phyloP scores from a whole-genome alignment of 1,140 invertebrate genomes.

The Panagrolaimus sp. region DNA sequence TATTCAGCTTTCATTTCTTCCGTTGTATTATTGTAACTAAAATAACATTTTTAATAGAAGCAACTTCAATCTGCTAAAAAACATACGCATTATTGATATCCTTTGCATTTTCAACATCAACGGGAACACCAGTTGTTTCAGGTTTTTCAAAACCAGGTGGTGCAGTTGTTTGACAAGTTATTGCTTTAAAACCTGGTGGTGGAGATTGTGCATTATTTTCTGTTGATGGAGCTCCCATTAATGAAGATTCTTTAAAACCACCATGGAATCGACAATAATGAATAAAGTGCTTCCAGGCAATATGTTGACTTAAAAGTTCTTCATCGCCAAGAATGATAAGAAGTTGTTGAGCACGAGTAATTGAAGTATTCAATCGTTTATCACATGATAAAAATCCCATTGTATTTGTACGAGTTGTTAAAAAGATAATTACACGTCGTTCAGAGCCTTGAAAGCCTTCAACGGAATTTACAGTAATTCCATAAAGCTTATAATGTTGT shows the following conservation, averaged over 20 bases:
- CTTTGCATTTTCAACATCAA: background rate
- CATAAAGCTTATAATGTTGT: background rate
- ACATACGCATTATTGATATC: background rate
- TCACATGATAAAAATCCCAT: constrained; percentile 8
- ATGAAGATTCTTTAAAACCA: background rate
- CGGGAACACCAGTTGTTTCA: background rate
- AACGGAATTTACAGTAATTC: background rate
- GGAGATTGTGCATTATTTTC: background rate
- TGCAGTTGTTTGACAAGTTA: background rate
- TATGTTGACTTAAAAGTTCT: background rate
- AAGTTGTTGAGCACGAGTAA: background rate
- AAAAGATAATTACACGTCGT: background rate
- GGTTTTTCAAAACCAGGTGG: background rate
- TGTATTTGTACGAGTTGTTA: constrained; percentile 8
- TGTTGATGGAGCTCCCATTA: background rate
- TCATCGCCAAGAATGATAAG: constrained; percentile 4
- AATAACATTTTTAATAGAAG: background rate
- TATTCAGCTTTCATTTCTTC: background rate
- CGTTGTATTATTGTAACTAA: background rate
- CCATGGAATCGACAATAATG: background rate
- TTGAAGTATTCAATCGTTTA: constrained; percentile 5
- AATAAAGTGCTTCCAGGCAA: background rate
- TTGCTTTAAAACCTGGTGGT: background rate
- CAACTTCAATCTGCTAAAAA: background rate
- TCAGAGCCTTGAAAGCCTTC: constrained; percentile 12